A percentile compares a stretch with the other conserved stretches of the same genome.
Evolutionary conservation across 2,113 vertebrate species (phyloP).

Genomic region (Festucalex cinctus): DNA sequence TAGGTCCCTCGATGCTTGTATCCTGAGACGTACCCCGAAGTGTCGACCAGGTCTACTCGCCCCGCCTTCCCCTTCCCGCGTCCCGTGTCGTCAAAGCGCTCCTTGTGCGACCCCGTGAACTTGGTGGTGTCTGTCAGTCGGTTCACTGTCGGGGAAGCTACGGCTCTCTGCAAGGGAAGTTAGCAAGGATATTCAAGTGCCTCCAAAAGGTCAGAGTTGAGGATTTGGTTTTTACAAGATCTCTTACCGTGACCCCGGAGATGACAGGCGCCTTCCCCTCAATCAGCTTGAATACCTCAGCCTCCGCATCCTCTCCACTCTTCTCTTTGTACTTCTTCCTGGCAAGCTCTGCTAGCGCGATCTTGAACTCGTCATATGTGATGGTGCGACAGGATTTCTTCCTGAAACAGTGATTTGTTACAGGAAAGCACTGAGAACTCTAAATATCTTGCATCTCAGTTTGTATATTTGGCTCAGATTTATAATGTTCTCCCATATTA

Average conservation of each 20-base stretch:
- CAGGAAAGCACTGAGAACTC: not conserved
- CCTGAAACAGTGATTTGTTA: constrained; percentile 63
- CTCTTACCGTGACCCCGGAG: constrained; percentile 87
- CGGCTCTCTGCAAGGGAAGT: constrained; percentile 75
- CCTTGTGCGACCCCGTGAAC: constrained; percentile 96
- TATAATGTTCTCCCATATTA: too few relatives aligned
- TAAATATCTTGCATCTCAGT: too few relatives aligned
- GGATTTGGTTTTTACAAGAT: not conserved
- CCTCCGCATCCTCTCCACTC: constrained; percentile 82
- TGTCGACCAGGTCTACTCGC: constrained; percentile 87
- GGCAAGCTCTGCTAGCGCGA: constrained; percentile 85
- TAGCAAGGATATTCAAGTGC: not conserved
- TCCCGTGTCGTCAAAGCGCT: constrained; percentile 87
- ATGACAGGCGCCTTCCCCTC: constrained; percentile 88
- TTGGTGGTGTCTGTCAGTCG: constrained; percentile 91
- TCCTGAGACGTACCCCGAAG: constrained; percentile 89
- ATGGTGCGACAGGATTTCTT: constrained; percentile 89
- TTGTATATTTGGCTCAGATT: too few relatives aligned
- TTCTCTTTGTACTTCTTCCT: constrained; percentile 90
- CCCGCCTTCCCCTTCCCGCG: constrained; percentile 91
- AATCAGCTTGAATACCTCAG: constrained; percentile 84
- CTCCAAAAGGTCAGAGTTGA: not conserved
- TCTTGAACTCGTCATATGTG: constrained; percentile 89
- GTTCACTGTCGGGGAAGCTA: constrained; percentile 89
- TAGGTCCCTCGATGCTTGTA: constrained; percentile 94